Evolutionary conservation across 1,140 invertebrate genomes (phyloP), one percentile per base, ranked within the genome.

Genomic region (Temnothorax nylanderi): DNA sequence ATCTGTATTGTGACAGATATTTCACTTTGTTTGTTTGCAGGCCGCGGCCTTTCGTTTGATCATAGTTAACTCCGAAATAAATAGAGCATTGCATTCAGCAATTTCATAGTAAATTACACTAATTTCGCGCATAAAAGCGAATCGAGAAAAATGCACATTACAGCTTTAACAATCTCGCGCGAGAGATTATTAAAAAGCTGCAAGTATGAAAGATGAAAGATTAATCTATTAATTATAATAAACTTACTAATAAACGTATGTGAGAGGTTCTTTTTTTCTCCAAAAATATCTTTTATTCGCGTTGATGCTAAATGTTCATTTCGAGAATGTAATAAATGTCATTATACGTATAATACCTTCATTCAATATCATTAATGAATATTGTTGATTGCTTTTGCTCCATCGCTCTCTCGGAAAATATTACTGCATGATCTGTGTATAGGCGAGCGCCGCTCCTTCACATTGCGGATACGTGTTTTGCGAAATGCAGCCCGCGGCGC

Each of bases 1-100:
- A 62, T 62, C 32, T 84, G 58, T 84, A 75, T 84, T 64, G n/a
- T 54, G 41, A 75, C 69, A 60, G 69, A 60, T 75, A 84, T 56
- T 75, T 41, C 41, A 47, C 41, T 74, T 81, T 81, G 49, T 84
- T 84, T 82, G 67, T 60, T 26, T 7, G 34, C 37, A 60, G 18
- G 4, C 54, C 32, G 18, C 26, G 54, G 41, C n/a, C 18, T 74
- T 60, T 84, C 54, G 56, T 81, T 81, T 58, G 64, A 80, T 54
- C 34, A 56, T 41, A 75, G 72, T 84, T 75, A 84, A 75, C 54
- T 49, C 34, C n/a, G n/a, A 84, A 47, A 32, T 58, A 67, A 32
- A 51, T 74, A 44, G 21, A 60, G 13, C 51, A 6, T 37, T 74
- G 1, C 44, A 58, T 72, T 82, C 13, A 60, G 37, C 37, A 58